Conservation (phyloP, 2,888 invertebrate species). For the Callyntrura sp. region DNA sequence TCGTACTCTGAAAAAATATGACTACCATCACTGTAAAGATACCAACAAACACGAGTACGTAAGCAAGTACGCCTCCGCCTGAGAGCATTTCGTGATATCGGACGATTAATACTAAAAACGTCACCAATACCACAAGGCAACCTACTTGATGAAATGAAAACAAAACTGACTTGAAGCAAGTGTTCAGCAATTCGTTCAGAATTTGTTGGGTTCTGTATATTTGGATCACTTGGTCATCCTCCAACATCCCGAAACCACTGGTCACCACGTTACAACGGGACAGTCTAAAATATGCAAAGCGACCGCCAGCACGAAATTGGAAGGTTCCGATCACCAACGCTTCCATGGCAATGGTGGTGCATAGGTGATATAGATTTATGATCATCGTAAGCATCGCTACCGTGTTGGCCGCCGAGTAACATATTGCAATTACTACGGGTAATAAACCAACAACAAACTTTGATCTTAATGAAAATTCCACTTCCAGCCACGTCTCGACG, state of each 20-base stretch:
- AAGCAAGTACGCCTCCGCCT: background rate
- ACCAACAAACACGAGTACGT: background rate
- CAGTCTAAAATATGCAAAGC: no score
- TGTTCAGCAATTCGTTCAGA: constrained; percentile 23
- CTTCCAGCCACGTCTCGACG: no score
- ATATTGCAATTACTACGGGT: no score
- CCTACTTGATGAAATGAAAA: constrained; percentile 50
- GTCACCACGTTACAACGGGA: constrained; percentile 7
- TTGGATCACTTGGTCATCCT: background rate
- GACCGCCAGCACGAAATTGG: no score
- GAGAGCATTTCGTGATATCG: background rate
- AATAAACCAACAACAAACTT: no score
- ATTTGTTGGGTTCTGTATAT: constrained; percentile 36
- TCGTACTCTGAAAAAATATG: constrained; percentile 1
- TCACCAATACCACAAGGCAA: background rate
- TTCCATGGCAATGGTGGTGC: no score
- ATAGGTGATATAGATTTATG: no score
- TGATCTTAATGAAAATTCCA: no score
- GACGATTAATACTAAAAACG: background rate
- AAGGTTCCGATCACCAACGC: no score
- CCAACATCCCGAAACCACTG: background rate
- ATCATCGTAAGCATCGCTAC: no score
- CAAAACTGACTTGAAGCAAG: constrained; percentile 2
- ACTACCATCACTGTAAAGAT: no score
- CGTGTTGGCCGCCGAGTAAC: no score